Conservation (phyloP, 2,797 vertebrate genomes). For the Tympanoctomys barrerae region DNA sequence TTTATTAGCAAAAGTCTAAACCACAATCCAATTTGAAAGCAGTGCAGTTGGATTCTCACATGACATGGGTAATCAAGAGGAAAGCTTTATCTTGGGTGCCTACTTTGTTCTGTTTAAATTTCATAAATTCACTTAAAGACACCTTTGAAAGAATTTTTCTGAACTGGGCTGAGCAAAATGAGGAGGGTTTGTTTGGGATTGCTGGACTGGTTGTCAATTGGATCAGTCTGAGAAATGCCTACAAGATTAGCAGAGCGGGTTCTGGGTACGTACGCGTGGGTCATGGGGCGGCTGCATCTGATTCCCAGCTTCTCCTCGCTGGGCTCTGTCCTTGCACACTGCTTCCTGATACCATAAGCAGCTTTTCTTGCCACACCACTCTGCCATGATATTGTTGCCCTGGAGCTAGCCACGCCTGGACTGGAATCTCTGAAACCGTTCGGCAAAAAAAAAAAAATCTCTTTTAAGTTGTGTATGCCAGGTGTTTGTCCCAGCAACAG, state of each 20-base stretch:
- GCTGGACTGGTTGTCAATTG: neutral
- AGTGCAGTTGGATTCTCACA: neutral
- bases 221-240: neutral
- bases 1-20: neutral
- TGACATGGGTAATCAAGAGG: neutral
- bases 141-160: neutral
- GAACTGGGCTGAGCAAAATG: neutral
- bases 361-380: neutral
- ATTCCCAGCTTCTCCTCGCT: neutral
- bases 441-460: neutral
- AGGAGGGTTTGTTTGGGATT: neutral
- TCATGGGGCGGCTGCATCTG: neutral
- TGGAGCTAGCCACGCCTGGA: neutral
- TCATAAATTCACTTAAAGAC: neutral
- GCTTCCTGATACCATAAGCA: neutral
- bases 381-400: neutral
- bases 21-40: neutral
- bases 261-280: neutral
- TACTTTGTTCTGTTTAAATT: neutral
- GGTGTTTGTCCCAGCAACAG: neutral
- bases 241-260: no score
- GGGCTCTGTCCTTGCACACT: neutral
- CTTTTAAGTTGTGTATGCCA: neutral
- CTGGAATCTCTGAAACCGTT: neutral
- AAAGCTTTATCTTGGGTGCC: neutral